Evolutionary conservation across 2,113 vertebrate genomes (phyloP).

Genomic region (Brachyhypopomus gauderio): DNA sequence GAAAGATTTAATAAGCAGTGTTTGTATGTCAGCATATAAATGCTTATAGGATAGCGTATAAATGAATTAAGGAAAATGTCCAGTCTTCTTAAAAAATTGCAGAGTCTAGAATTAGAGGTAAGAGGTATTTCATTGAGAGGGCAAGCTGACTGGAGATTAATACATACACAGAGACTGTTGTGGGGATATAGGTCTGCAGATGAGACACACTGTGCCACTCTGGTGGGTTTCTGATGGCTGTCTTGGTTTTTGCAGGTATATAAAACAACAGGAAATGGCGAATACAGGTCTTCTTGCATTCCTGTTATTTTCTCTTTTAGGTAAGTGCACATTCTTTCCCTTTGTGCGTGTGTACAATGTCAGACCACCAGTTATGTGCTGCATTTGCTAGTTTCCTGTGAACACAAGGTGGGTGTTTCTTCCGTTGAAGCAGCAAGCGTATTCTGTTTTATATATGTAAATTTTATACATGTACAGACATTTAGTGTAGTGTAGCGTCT

Average conservation of each 20-base stretch:
- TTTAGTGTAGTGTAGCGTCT: background rate
- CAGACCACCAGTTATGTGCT: conserved; percentile 26
- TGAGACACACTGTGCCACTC: too few relatives aligned
- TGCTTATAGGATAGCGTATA: too few relatives aligned
- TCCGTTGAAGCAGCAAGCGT: background rate
- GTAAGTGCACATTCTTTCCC: background rate
- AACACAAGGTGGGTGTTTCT: background rate
- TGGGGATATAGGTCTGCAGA: too few relatives aligned
- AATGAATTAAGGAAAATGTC: too few relatives aligned
- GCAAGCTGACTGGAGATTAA: too few relatives aligned
- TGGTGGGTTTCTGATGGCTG: too few relatives aligned
- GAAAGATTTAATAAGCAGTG: too few relatives aligned
- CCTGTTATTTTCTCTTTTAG: conserved; percentile 27
- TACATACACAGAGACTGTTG: too few relatives aligned
- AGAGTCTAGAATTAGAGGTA: too few relatives aligned
- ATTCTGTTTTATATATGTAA: background rate
- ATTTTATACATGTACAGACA: background rate
- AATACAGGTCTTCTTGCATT: background rate
- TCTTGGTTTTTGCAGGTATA: conserved; percentile 6
- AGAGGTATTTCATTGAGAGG: too few relatives aligned
- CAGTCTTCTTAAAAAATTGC: too few relatives aligned
- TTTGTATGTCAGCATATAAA: too few relatives aligned
- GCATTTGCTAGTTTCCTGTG: conserved; percentile 44
- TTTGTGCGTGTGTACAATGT: fast-evolving
- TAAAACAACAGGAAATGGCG: conserved; percentile 42